phyloP scores from a whole-genome alignment of 2,113 vertebrate species.

The Neotragus pygmaeus region DNA sequence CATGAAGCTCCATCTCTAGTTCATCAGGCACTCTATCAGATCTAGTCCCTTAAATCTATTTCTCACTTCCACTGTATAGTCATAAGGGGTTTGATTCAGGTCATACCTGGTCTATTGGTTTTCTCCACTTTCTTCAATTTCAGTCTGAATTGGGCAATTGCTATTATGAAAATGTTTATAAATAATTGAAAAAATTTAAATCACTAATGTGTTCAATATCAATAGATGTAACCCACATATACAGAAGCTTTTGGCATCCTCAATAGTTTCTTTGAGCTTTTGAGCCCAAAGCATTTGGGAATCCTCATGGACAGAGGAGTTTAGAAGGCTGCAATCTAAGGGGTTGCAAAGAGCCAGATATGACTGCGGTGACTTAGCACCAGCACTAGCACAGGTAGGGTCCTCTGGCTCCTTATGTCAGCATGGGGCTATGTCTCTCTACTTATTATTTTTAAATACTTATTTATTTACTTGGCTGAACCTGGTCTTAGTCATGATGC shows the following conservation, averaged over 20 bases:
- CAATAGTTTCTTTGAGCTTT: neutral
- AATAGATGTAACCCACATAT: neutral
- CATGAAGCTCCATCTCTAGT: no score
- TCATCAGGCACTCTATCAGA: no score
- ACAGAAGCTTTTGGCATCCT: neutral
- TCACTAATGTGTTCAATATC: neutral
- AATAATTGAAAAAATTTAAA: neutral
- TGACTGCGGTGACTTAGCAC: neutral
- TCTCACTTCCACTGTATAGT: no score
- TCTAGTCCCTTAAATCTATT: no score
- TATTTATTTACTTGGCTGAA: neutral
- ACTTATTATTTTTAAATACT: neutral
- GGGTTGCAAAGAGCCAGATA: fast-evolving
- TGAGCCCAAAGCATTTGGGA: neutral
- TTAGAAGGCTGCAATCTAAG: neutral
- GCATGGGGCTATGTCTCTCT: neutral
- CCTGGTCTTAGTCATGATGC: neutral
- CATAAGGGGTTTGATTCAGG: no score
- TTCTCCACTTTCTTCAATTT: no score
- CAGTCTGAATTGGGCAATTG: neutral
- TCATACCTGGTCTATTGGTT: no score
- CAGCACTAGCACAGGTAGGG: neutral
- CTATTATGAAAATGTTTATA: neutral
- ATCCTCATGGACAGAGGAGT: neutral
- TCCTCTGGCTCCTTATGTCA: neutral